Evolutionary conservation across 2,888 invertebrate genomes (phyloP), one percentile per base, ranked within the genome.

Genomic region (Plebejus melissa): DNA sequence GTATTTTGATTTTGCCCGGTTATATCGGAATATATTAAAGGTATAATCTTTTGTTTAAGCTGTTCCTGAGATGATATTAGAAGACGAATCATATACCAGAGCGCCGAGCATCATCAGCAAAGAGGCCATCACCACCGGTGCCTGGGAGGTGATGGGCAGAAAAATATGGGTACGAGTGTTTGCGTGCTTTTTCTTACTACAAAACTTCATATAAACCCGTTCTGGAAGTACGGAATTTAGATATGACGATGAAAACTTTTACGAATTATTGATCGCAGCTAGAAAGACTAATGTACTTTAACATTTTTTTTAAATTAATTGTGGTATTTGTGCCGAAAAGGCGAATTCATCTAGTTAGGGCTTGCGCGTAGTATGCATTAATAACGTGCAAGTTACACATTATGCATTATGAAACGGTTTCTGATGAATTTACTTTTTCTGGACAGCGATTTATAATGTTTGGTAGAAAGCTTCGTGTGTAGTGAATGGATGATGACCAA

Each of bases 101-200:
- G 91, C 92, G 32, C 96, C 97, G 0, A 95, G 95, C 82, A 94
- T 97, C 78, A 85, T 96, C 76, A 95, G 95, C 77, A 96, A 96
- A 86, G 94, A 97, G 50, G 95, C 97, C 0, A 91, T 98, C 81
- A 98, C 98, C 0, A 95, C 95, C 16, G 99, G 98, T 0, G 97
- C 98, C n/a, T 99, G 98, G 98, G 98, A 98, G 88, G 97, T 98
- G 28, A 94, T 97, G 83, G 96, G 97, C 46, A 95, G 96, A 78
- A 96, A 96, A 89, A 94, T 99, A 75, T 98, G 98, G 98, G 97
- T 94, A 78, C 85, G 87, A 16, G 74, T 32, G 41, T 41, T 60
- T 77, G 32, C 50, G 32, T 54, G 41, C n/a, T 71, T 46, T 13
- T 4, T 54, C 46, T n/a, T 70, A 38, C 69, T 5, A 4, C 16